Conservation (phyloP, 1,140 invertebrate genomes). For the Panonychus citri region DNA sequence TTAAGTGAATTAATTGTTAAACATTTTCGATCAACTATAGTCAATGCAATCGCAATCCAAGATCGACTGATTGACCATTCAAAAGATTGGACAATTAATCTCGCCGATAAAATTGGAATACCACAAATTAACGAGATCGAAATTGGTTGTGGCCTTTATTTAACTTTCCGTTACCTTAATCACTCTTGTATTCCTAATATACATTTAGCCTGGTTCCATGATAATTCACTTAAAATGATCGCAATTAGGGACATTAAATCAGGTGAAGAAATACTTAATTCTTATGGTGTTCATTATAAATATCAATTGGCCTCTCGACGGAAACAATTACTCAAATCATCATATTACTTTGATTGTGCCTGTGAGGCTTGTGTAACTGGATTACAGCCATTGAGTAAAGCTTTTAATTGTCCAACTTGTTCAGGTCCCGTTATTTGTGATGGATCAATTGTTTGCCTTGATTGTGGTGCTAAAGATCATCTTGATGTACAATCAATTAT, state of each 20-base stretch:
- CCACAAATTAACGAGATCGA: not conserved
- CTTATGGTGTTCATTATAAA: not conserved
- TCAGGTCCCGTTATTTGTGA: not conserved
- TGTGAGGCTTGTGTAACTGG: not conserved
- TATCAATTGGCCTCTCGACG: not conserved
- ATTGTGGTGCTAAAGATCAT: not conserved
- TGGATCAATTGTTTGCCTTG: not conserved
- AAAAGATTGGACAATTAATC: too few species aligned
- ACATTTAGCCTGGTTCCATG: not conserved
- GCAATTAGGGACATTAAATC: not conserved
- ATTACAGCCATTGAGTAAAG: not conserved
- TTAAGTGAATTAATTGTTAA: conserved; percentile 1
- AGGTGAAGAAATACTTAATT: not conserved
- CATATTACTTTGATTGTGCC: not conserved
- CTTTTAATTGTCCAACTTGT: not conserved
- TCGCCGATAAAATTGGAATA: not conserved
- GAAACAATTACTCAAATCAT: not conserved
- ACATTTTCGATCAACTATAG: too few species aligned
- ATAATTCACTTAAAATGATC: not conserved
- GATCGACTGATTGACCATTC: not conserved
- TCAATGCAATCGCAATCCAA: not conserved
- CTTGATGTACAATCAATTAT: not conserved
- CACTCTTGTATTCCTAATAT: not conserved
- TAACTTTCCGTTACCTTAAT: not conserved
- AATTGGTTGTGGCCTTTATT: not conserved